Percentiles rank a stretch among this genome's conserved stretches.
Evolutionary conservation across 2,888 invertebrate species (phyloP).

Genomic region (Acleris literana): DNA sequence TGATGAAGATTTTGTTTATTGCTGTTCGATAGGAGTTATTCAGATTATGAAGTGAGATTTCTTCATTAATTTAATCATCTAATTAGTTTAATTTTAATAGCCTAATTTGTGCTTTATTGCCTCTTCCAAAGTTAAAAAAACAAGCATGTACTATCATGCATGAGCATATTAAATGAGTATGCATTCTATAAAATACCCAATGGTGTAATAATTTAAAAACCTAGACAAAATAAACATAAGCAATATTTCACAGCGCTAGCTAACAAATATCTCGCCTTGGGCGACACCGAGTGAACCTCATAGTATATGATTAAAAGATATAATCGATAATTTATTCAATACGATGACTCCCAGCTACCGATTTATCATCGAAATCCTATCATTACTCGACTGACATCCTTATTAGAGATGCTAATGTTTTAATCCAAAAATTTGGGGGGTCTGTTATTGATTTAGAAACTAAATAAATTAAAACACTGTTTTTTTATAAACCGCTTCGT

Average conservation of each 20-base stretch:
- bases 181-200: neutral
- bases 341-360: conserved; percentile 39
- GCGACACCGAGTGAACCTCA: conserved; percentile 16
- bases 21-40: neutral
- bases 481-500: conserved; percentile 25
- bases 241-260: conserved; percentile 14
- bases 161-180: too few relatives aligned
- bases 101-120: neutral
- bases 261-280: conserved; percentile 1
- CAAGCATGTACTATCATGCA: too few relatives aligned
- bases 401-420: conserved; percentile 55
- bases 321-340: conserved; percentile 42
- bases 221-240: conserved; percentile 6
- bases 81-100: neutral
- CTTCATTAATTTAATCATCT: neutral
- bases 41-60: neutral
- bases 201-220: neutral
- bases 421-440: conserved; percentile 47
- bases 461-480: conserved; percentile 35
- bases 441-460: conserved; percentile 49
- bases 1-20: conserved; percentile 20
- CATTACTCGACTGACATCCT: conserved; percentile 54
- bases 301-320: conserved; percentile 34
- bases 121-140: too few relatives aligned
- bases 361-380: conserved; percentile 55